phyloP scores from a whole-genome alignment of 2,888 invertebrate genomes.

The Cynaeus angustus region DNA sequence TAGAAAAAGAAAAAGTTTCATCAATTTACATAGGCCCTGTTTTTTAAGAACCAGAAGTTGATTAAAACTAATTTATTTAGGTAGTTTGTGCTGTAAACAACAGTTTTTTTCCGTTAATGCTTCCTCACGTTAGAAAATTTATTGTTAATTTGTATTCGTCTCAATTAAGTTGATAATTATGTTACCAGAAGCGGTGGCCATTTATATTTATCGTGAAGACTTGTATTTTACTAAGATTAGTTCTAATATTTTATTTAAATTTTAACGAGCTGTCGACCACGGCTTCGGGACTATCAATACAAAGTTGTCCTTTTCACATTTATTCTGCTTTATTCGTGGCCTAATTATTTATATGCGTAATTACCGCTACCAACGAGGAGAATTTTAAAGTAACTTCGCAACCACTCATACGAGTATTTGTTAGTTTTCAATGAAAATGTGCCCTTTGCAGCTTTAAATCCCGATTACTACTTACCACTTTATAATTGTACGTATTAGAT shows the following conservation, averaged over 20 bases:
- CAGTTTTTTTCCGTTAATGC: slow-evolving; percentile 7
- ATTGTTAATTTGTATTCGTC: slow-evolving; percentile 21
- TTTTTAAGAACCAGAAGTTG: slow-evolving; percentile 20
- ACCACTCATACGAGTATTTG: too few relatives aligned
- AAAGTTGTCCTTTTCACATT: slow-evolving; percentile 3
- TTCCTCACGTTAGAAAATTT: background rate
- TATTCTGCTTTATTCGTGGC: background rate
- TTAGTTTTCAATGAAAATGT: background rate
- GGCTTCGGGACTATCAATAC: slow-evolving; percentile 8
- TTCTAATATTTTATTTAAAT: slow-evolving; percentile 17
- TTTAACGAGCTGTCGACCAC: slow-evolving; percentile 21
- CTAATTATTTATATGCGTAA: background rate
- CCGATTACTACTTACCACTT: too few relatives aligned
- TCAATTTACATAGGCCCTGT: background rate
- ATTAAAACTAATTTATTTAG: slow-evolving; percentile 30
- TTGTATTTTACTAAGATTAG: background rate
- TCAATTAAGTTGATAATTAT: slow-evolving; percentile 14
- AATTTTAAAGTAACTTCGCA: background rate
- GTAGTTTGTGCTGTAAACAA: background rate
- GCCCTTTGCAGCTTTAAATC: background rate
- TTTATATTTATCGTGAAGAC: background rate
- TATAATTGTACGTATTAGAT: too few relatives aligned
- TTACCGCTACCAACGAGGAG: background rate
- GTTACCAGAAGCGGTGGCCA: slow-evolving; percentile 11
- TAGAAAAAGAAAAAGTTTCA: background rate